phyloP scores from a whole-genome alignment of 2,797 vertebrate species.

The Gadopsis bispinosus region DNA sequence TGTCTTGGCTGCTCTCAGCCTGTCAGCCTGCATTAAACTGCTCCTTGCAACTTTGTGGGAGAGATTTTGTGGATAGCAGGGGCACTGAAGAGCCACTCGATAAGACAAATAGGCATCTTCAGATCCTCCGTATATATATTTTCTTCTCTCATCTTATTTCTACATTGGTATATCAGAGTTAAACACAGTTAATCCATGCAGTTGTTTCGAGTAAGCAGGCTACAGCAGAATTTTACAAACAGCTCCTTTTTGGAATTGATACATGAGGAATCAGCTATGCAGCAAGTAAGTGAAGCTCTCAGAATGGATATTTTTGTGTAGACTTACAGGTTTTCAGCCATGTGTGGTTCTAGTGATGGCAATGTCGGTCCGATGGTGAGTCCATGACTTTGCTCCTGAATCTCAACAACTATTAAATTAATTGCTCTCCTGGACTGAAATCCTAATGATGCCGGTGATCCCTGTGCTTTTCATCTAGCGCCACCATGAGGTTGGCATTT shows the following conservation, averaged over 20 bases:
- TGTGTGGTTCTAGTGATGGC: not conserved
- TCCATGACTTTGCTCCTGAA: not conserved
- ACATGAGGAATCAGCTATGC: constrained; percentile 5
- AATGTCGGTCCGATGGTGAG: not conserved
- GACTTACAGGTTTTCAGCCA: not conserved
- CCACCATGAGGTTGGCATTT: not conserved
- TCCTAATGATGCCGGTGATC: not conserved
- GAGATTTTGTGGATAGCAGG: constrained; percentile 58
- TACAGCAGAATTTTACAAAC: constrained; percentile 10
- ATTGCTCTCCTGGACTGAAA: not conserved
- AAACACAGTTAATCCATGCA: constrained; percentile 33
- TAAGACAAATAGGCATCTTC: constrained; percentile 26
- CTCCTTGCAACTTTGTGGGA: constrained; percentile 40
- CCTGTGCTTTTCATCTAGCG: not conserved
- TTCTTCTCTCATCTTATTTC: constrained; percentile 16
- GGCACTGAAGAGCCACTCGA: constrained; percentile 45
- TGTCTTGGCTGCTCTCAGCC: constrained; percentile 46
- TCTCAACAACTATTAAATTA: not conserved
- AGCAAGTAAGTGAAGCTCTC: not conserved
- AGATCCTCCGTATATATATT: not conserved
- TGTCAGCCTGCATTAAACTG: constrained; percentile 57
- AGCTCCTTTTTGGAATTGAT: constrained; percentile 12
- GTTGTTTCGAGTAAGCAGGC: constrained; percentile 14
- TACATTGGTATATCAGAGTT: not conserved
- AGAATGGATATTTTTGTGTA: not conserved